Percentiles rank a stretch among this genome's conserved stretches.
phyloP scores from a whole-genome alignment of 2,888 invertebrate genomes.

The Leptarthrus brevirostris region DNA sequence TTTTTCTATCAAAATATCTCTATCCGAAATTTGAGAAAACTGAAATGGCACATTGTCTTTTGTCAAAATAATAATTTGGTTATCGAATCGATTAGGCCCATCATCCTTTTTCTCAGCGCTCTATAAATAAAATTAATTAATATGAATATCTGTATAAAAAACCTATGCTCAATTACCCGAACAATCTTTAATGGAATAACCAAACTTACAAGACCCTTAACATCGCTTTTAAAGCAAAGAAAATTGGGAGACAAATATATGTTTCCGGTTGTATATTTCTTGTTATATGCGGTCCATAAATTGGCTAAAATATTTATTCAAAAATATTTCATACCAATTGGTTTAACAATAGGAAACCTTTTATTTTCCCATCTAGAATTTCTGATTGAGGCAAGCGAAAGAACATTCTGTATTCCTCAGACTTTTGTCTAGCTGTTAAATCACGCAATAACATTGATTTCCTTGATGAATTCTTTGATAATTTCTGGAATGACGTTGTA shows the following conservation, averaged over 20 bases:
- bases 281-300: slow-evolving; percentile 95
- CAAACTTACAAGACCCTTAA: slow-evolving; percentile 82
- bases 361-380: slow-evolving; percentile 93
- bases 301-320: slow-evolving; percentile 63
- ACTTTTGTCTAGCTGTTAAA: slow-evolving; percentile 93
- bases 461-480: slow-evolving; percentile 88
- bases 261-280: slow-evolving; percentile 86
- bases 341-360: slow-evolving; percentile 70
- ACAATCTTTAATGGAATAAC: slow-evolving; percentile 90
- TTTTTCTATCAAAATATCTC: slow-evolving; percentile 89
- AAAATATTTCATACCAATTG: background rate
- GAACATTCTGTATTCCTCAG: slow-evolving; percentile 87
- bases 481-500: slow-evolving; percentile 79
- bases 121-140: slow-evolving; percentile 54
- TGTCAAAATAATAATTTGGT: slow-evolving; percentile 80
- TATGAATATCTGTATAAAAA: background rate
- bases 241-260: slow-evolving; percentile 94
- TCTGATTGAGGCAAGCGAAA: slow-evolving; percentile 89
- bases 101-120: slow-evolving; percentile 67
- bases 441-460: slow-evolving; percentile 95
- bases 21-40: slow-evolving; percentile 88
- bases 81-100: slow-evolving; percentile 65
- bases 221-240: slow-evolving; percentile 95
- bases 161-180: slow-evolving; percentile 63
- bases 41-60: slow-evolving; percentile 85